Base-by-base conservation (phyloP, 1,140 invertebrate species). In the Charaxes varanes region DNA sequence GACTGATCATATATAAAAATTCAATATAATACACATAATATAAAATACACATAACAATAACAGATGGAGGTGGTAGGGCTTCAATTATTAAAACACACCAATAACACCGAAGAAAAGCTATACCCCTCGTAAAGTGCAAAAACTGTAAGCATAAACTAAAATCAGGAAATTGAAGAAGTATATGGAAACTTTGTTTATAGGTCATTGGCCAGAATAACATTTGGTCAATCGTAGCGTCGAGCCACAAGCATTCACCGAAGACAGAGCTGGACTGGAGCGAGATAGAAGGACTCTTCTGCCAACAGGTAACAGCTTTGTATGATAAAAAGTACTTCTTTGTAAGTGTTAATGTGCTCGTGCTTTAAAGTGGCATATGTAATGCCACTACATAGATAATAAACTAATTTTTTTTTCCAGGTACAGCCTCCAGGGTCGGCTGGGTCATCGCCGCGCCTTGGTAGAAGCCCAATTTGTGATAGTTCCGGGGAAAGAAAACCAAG, bases 211-310 rank as follows among this genome's bases (percentile, higher is more conserved):
- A 92, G 62, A 91, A 93, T 43, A 98, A 97, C 73, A 92, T 99
- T 53, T 99, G 97, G 97, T 93, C 94, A 0, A 85, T 94, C 34
- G 92, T 98, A 11, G 93, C 94, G 0, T 90, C 91, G 53, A 92
- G 91, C 51, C 92, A 97, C 66, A 91, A 97, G 66, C 88, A 93
- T 67, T 90, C 90, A 0, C 90, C 90, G 1, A 91, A 90, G 85
- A 87, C 90, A 5, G 92, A 93, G 53, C 83, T 97, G 41, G 94
- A 97, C 74, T 97, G 95, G 93, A 90, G 89, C 4, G 94, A 95
- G 72, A 94, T 97, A 87, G 96, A 97, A 77, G 94, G 92, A 0
- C 82, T 97, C 1, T 97, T 97, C 71, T 97, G 95, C 70, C 93
- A 94, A 68, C 94, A 95, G 84, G 87, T 85, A 41, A 89, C 83